Percentiles rank a stretch among this genome's conserved stretches.
These are phyloP conservation scores for Abrostola triplasia DNA, from an alignment of 2,888 invertebrate genomes.

Conservation along the genomic window DNA sequence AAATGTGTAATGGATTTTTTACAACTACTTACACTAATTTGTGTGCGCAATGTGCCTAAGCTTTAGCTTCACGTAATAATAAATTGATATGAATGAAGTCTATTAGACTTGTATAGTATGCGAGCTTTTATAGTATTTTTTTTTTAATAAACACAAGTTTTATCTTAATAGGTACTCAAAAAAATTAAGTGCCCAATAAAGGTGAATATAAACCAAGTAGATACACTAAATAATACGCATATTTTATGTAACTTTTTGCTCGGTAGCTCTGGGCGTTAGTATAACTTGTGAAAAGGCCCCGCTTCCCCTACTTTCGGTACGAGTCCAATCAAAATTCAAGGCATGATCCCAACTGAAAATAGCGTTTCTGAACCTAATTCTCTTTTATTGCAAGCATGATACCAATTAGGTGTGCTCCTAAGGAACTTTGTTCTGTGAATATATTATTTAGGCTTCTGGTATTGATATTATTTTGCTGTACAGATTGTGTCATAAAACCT, in stretches of 20 bases:
- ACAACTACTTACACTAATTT: too few relatives aligned
- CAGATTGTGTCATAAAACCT: not conserved
- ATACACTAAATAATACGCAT: slow-evolving; percentile 6
- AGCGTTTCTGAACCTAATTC: slow-evolving; percentile 65
- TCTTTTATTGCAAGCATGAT: slow-evolving; percentile 66
- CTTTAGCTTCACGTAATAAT: too few relatives aligned
- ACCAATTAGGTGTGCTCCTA: slow-evolving; percentile 58
- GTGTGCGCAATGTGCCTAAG: too few relatives aligned
- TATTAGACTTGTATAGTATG: too few relatives aligned
- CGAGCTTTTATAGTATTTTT: too few relatives aligned
- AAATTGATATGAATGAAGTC: too few relatives aligned
- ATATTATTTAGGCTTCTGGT: slow-evolving; percentile 21
- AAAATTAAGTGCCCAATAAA: not conserved
- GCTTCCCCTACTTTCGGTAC: slow-evolving; percentile 19
- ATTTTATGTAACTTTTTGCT: slow-evolving; percentile 29
- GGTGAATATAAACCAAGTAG: slow-evolving; percentile 1
- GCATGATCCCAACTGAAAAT: slow-evolving; percentile 64
- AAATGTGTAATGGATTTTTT: too few relatives aligned
- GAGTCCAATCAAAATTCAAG: slow-evolving; percentile 69
- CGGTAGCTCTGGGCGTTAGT: slow-evolving; percentile 11
- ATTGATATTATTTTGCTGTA: slow-evolving; percentile 24
- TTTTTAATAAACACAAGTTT: too few relatives aligned
- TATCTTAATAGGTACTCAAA: too few relatives aligned
- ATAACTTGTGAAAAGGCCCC: slow-evolving; percentile 25
- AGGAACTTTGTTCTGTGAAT: slow-evolving; percentile 36